Conservation (phyloP, 2,888 invertebrate species). For the Malacosoma neustria region DNA sequence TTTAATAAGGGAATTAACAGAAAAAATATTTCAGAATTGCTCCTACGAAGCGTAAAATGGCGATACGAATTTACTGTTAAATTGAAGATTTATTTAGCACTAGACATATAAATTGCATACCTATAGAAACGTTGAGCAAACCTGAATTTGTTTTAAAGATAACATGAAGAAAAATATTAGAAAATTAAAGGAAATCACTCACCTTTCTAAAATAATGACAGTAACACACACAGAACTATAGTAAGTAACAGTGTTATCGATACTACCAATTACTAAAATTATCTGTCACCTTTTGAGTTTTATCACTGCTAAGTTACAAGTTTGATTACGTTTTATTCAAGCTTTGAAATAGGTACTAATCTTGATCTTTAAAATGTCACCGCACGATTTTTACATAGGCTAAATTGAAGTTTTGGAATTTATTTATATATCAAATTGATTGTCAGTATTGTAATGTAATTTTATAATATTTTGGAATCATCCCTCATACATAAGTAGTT, state of each 20-base stretch:
- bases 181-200: slow-evolving; percentile 38
- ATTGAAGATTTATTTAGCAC: slow-evolving; percentile 13
- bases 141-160: background rate
- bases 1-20: too few species aligned
- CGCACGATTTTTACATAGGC: too few species aligned
- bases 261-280: slow-evolving; percentile 25
- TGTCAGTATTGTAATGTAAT: too few species aligned
- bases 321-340: background rate
- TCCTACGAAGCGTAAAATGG: slow-evolving; percentile 62
- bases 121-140: background rate
- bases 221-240: slow-evolving; percentile 60
- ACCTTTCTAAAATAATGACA: slow-evolving; percentile 67
- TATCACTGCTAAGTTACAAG: slow-evolving; percentile 4
- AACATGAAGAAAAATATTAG: slow-evolving; percentile 3
- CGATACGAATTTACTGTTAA: slow-evolving; percentile 50
- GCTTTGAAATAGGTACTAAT: too few species aligned
- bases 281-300: slow-evolving; percentile 17
- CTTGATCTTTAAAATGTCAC: too few species aligned
- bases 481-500: background rate
- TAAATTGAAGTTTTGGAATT: too few species aligned
- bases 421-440: too few species aligned
- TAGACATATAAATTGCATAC: background rate
- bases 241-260: slow-evolving; percentile 40
- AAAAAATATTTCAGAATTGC: slow-evolving; percentile 48
- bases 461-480: background rate